Base-by-base conservation (phyloP, 2,888 invertebrate genomes). In the Catocala nupta region DNA sequence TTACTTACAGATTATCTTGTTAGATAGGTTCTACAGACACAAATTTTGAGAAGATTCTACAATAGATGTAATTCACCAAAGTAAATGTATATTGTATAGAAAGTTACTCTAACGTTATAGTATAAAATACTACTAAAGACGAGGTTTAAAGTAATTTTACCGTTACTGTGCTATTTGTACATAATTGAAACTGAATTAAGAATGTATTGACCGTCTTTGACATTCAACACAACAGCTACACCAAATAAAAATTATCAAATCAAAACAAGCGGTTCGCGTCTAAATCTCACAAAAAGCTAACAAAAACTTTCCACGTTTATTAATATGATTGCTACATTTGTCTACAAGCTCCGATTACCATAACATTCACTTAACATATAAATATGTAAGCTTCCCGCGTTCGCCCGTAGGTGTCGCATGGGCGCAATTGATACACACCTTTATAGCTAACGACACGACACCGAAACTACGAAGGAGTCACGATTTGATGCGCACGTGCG, bases 311-410 rank as follows among this genome's bases (percentile, higher is more conserved):
- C 55, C 45, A 62, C 25, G 34, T 39, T 12, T 10, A 56, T 42
- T 56, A 52, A 56, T 49, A 57, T 53, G 47, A 57, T 57, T 57
- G 36, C 42, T 43, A 62, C 62, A 62, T 76, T 77, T 69, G 69
- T 71, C 53, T 58, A 57, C 63, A 67, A 53, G 61, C 10, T 53
- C 44, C 16, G 43, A 63, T 77, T 77, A 68, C 13, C 71, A 64
- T 71, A 74, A 69, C 68, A 77, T 77, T 74, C 77, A 77, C 77
- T 77, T 77, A 52, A 56, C 61, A 73, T 54, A 74, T 53, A 67
- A 65, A 60, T 66, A 55, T 43, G 60, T 39, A 61, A 58, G 57
- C 58, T 58, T 45, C 54, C 49, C 57, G 59, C 60, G 45, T 66
- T 33, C 42, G 45, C 5, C 49, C 55, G 75, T 77, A 76, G 78